Evolutionary conservation across 2,888 invertebrate species (phyloP).

Genomic region (Ophonus ardosiacus): DNA sequence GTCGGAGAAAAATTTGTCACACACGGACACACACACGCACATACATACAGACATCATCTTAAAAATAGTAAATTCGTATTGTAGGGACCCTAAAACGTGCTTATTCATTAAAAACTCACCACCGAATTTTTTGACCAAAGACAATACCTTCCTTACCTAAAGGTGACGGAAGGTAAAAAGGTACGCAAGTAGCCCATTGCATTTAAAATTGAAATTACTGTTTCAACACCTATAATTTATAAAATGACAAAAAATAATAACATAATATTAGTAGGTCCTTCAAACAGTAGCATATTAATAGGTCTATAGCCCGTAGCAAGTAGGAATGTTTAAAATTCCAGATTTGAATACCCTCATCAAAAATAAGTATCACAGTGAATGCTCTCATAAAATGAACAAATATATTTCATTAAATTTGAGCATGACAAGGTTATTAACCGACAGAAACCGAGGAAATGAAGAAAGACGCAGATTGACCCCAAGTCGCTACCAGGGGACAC

Average conservation of each 20-base stretch:
- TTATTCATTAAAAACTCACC: too few relatives aligned
- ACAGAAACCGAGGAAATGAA: not conserved
- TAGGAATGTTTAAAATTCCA: constrained; percentile 27
- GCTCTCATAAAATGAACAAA: constrained; percentile 7
- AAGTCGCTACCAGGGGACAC: constrained; percentile 57
- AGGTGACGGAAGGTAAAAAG: too few relatives aligned
- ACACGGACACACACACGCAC: too few relatives aligned
- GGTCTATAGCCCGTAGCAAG: not conserved
- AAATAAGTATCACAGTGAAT: constrained; percentile 17
- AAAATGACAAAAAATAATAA: constrained; percentile 32
- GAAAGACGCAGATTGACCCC: constrained; percentile 40
- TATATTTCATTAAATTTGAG: constrained; percentile 9
- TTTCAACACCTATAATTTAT: constrained; percentile 32
- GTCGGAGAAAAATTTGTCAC: too few relatives aligned
- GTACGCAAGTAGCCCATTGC: too few relatives aligned
- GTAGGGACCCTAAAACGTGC: too few relatives aligned
- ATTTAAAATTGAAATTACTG: not conserved
- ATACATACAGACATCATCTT: too few relatives aligned
- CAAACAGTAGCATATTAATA: constrained; percentile 26
- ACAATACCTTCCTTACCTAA: too few relatives aligned
- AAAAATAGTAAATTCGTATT: too few relatives aligned
- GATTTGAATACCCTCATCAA: constrained; percentile 8
- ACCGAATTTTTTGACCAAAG: too few relatives aligned
- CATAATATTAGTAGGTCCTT: constrained; percentile 23
- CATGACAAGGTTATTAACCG: constrained; percentile 34